phyloP scores from a whole-genome alignment of 1,140 invertebrate genomes.

The Bombus confusus region DNA sequence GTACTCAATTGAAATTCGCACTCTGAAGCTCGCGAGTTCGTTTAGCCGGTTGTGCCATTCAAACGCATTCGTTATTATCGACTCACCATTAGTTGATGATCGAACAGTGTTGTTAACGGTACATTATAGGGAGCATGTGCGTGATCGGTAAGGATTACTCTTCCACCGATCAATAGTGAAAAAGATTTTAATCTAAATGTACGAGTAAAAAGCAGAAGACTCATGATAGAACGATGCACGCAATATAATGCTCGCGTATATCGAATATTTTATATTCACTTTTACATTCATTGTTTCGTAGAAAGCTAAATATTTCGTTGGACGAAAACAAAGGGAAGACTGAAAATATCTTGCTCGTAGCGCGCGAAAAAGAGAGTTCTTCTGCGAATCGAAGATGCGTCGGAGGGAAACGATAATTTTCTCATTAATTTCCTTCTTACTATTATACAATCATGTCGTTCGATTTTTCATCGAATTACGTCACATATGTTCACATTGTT shows the following conservation, averaged over 20 bases:
- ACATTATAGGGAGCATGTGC: constrained; percentile 29
- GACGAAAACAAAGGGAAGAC: background rate
- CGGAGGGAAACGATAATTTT: background rate
- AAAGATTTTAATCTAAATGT: background rate
- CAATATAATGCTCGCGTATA: background rate
- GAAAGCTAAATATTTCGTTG: background rate
- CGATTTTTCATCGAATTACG: background rate
- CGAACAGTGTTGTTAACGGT: background rate
- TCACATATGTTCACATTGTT: background rate
- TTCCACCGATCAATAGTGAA: background rate
- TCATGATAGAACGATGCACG: background rate
- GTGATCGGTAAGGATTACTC: constrained; percentile 39
- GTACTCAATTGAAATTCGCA: constrained; percentile 28
- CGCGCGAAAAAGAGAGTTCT: background rate
- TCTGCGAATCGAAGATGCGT: background rate
- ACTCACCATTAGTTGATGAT: background rate
- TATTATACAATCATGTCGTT: background rate
- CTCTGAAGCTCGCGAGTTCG: background rate
- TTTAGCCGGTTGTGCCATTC: background rate
- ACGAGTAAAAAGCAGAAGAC: too few species aligned
- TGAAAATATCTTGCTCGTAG: background rate
- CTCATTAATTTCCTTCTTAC: background rate
- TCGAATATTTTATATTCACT: background rate
- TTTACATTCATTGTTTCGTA: background rate
- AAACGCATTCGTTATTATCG: constrained; percentile 13